A percentile compares a stretch with the other conserved stretches of the same genome.
phyloP scores from a whole-genome alignment of 2,113 vertebrate genomes.

The Mesoclemmys tuberculata region DNA sequence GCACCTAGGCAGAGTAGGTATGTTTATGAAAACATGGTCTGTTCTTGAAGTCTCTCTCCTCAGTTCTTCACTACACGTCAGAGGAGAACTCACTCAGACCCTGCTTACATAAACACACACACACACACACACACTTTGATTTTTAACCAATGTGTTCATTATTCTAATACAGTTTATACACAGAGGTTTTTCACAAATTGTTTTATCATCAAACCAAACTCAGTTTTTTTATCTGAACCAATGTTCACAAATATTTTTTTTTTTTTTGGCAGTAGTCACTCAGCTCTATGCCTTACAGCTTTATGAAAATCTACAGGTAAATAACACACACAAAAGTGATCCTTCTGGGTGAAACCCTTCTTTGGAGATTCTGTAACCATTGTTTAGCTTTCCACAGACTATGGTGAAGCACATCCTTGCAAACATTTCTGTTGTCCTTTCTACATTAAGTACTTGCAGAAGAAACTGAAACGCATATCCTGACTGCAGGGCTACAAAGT shows the following conservation, averaged over 20 bases:
- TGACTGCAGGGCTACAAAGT: not conserved
- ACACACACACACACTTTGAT: not conserved
- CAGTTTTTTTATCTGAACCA: not conserved
- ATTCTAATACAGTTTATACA: not conserved
- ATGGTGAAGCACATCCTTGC: not conserved
- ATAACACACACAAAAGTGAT: not conserved
- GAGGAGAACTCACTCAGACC: not conserved
- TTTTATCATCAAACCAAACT: not conserved
- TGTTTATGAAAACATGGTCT: not conserved
- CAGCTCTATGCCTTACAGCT: not conserved
- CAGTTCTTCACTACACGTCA: not conserved
- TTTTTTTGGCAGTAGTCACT: not conserved
- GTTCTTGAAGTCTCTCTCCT: not conserved
- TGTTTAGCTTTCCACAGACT: not conserved
- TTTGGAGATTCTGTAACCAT: not conserved
- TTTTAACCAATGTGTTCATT: not conserved
- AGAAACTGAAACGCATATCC: not conserved
- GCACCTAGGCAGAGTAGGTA: not conserved
- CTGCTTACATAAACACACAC: not conserved
- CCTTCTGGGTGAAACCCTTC: not conserved
- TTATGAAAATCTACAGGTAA: not conserved
- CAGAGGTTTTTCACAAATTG: not conserved
- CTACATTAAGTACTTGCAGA: not conserved
- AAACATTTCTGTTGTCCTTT: not conserved
- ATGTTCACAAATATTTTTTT: not conserved